Evolutionary conservation across 2,888 invertebrate genomes (phyloP).

Genomic region (Diarsia mendica): DNA sequence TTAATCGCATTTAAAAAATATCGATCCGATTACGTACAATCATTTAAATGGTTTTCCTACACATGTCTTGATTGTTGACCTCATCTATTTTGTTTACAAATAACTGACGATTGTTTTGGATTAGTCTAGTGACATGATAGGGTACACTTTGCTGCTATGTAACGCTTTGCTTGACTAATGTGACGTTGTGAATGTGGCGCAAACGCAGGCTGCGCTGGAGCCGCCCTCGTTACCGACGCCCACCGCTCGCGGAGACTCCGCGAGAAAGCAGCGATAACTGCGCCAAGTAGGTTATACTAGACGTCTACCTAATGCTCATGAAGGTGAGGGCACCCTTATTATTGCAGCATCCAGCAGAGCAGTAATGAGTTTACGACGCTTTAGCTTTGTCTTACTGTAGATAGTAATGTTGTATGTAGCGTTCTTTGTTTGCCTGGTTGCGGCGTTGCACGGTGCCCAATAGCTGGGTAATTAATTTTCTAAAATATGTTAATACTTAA

Average conservation of each 20-base stretch:
- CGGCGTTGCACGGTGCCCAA: not conserved
- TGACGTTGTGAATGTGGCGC: conserved; percentile 62
- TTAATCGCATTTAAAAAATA: not conserved
- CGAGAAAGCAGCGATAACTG: conserved; percentile 85
- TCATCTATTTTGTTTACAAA: conserved; percentile 23
- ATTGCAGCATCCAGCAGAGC: conserved; percentile 3
- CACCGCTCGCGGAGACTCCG: conserved; percentile 82
- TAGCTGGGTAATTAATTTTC: not conserved
- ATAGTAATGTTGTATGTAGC: not conserved
- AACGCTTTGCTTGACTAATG: conserved; percentile 68
- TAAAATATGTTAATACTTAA: not conserved
- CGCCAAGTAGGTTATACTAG: conserved; percentile 62
- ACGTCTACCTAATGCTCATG: conserved; percentile 72
- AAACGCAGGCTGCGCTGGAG: conserved; percentile 80
- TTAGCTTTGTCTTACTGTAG: conserved; percentile 17
- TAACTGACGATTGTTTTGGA: conserved; percentile 13
- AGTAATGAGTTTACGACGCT: not conserved
- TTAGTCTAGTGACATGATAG: conserved; percentile 33
- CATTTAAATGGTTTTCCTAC: conserved; percentile 11
- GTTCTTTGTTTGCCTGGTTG: not conserved
- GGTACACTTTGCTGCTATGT: conserved; percentile 34
- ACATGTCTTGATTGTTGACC: conserved; percentile 3
- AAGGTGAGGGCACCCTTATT: conserved; percentile 57
- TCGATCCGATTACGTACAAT: not conserved
- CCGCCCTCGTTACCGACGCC: conserved; percentile 80